Evolutionary conservation across 2,888 invertebrate species (phyloP).

Genomic region (Euplexia lucipara): DNA sequence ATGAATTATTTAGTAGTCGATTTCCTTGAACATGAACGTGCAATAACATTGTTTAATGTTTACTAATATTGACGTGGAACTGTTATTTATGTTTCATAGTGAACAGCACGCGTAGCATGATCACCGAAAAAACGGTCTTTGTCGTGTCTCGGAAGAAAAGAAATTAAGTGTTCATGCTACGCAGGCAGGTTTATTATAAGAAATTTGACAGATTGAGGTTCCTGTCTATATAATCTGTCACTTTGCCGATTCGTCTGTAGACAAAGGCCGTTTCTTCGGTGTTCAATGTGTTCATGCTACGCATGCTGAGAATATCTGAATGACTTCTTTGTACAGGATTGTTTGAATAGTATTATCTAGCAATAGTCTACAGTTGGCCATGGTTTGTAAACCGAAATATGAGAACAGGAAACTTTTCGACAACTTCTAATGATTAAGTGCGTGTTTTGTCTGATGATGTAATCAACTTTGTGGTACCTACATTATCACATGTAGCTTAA

Average conservation of each 20-base stretch:
- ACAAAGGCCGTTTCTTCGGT: too few species aligned
- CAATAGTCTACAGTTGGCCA: background rate
- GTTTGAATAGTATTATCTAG: background rate
- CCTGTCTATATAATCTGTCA: too few species aligned
- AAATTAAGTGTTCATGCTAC: too few species aligned
- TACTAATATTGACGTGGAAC: slow-evolving; percentile 35
- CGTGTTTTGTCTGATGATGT: background rate
- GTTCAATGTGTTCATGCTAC: too few species aligned
- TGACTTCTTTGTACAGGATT: slow-evolving; percentile 13
- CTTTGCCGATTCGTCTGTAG: too few species aligned
- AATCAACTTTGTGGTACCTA: background rate
- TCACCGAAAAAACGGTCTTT: too few species aligned
- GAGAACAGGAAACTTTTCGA: slow-evolving; percentile 1
- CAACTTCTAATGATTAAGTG: background rate
- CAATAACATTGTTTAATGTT: slow-evolving; percentile 49
- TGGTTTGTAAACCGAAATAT: background rate
- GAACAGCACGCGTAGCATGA: too few species aligned
- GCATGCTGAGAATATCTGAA: slow-evolving; percentile 20
- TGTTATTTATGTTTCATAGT: slow-evolving; percentile 26
- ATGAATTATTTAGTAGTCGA: slow-evolving; percentile 67
- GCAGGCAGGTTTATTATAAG: too few species aligned
- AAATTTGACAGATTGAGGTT: too few species aligned
- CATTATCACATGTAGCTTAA: too few species aligned
- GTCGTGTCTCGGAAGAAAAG: too few species aligned
- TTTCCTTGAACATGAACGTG: slow-evolving; percentile 65